Percentiles rank a stretch among this genome's conserved stretches.
These are phyloP conservation scores for Erethizon dorsatum DNA, from an alignment of 2,797 vertebrate species.

Conservation along the genomic window DNA sequence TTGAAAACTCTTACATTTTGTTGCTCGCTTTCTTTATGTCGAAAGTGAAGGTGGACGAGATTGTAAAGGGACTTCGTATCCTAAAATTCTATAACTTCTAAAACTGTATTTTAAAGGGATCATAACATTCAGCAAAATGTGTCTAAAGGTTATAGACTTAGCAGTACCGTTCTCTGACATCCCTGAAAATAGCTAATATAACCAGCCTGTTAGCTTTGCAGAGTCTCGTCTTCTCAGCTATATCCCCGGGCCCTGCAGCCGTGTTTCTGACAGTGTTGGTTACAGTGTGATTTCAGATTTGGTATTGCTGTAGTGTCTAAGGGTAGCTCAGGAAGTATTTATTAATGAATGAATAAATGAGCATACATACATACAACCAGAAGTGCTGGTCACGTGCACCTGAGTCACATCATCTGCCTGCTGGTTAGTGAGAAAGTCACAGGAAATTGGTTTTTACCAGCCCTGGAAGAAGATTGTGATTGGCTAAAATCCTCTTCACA, in stretches of 20 bases:
- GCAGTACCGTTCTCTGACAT: constrained; percentile 6
- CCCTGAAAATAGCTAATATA: constrained; percentile 51
- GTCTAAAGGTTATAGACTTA: background rate
- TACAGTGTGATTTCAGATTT: background rate
- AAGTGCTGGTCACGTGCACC: constrained; percentile 12
- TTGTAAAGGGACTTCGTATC: constrained; percentile 34
- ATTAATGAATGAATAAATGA: constrained; percentile 15
- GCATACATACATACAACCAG: background rate
- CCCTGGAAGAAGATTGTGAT: constrained; percentile 7
- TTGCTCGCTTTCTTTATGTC: constrained; percentile 10
- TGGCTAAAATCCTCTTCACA: constrained; percentile 44
- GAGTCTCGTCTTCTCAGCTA: background rate
- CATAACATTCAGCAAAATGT: constrained; percentile 52
- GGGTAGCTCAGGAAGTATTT: background rate
- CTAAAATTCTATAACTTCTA: constrained; percentile 27
- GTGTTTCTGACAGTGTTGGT: constrained; percentile 9
- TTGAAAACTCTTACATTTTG: constrained; percentile 40
- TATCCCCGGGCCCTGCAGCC: background rate
- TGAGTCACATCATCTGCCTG: background rate
- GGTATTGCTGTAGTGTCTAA: background rate
- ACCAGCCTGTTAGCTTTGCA: background rate
- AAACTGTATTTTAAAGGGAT: constrained; percentile 20
- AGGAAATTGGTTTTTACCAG: background rate
- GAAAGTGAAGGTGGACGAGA: constrained; percentile 59
- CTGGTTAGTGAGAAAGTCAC: background rate